Conservation (phyloP, 2,797 vertebrate species). For the Decapterus maruadsi region DNA sequence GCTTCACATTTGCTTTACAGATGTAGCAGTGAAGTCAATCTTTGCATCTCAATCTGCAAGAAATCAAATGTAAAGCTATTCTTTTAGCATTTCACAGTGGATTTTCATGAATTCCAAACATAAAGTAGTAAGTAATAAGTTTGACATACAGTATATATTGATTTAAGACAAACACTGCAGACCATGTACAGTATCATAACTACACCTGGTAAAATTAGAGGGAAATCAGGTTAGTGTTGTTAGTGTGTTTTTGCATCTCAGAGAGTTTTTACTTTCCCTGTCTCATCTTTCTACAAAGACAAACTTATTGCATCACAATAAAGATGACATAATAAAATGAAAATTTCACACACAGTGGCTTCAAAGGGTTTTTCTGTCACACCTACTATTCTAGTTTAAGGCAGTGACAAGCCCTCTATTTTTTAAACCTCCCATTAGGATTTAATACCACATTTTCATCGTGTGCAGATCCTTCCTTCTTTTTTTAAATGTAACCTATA, state of each 20-base stretch:
- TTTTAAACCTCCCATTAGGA: conserved; percentile 8
- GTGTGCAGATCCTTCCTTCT: neutral
- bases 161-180: neutral
- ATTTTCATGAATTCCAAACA: neutral
- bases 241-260: neutral
- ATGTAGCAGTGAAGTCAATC: neutral
- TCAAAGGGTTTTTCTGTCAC: neutral
- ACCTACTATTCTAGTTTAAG: neutral
- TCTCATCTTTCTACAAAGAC: neutral
- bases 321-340: neutral
- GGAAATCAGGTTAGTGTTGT: neutral
- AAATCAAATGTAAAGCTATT: neutral
- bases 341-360: neutral
- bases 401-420: neutral
- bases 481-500: neutral
- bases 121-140: neutral
- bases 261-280: neutral
- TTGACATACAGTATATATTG: neutral
- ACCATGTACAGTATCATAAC: conserved; percentile 2
- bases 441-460: conserved; percentile 4
- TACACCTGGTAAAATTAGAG: too few species aligned
- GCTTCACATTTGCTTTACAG: neutral
- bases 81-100: neutral
- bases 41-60: neutral
- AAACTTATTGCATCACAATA: neutral